These are phyloP conservation scores for Theocolax elegans DNA, from an alignment of 1,140 invertebrate genomes.

Conservation along the genomic window DNA sequence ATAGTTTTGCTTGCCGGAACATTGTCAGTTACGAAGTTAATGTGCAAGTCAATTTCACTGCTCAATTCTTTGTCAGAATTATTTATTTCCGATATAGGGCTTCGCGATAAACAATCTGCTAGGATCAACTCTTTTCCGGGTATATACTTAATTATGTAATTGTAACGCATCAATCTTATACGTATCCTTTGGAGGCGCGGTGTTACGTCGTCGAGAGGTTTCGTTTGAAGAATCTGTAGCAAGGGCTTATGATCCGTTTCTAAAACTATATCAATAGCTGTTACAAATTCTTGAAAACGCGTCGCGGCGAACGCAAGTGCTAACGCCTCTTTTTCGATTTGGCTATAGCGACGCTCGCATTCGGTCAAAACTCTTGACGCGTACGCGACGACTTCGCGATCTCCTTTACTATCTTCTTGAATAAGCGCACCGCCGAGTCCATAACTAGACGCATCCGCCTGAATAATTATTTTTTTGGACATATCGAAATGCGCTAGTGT, in stretches of 20 bases:
- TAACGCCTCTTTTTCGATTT: too few relatives aligned
- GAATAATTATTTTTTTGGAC: constrained; percentile 15
- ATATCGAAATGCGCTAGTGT: constrained; percentile 35
- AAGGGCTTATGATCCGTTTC: constrained; percentile 56
- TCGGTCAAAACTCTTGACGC: constrained; percentile 52
- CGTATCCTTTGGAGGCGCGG: constrained; percentile 60
- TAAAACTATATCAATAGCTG: constrained; percentile 45
- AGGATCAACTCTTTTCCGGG: constrained; percentile 52
- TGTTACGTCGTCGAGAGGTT: constrained; percentile 54
- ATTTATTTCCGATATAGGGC: constrained; percentile 29
- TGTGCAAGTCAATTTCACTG: not conserved
- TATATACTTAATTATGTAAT: constrained; percentile 50
- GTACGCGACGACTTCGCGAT: constrained; percentile 57
- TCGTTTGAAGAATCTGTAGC: constrained; percentile 44
- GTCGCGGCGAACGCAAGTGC: constrained; percentile 53
- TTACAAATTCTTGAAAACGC: constrained; percentile 56
- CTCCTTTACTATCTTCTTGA: constrained; percentile 11
- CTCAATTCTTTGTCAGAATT: too few relatives aligned
- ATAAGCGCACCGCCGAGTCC: constrained; percentile 37
- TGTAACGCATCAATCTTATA: constrained; percentile 55
- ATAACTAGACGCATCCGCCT: constrained; percentile 37
- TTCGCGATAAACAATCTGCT: constrained; percentile 54
- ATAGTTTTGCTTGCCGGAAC: not conserved
- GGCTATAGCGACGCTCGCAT: constrained; percentile 58
- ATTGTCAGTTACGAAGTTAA: not conserved